Base-by-base conservation (phyloP, 2,888 invertebrate genomes). In the Metopia argyrocephala region DNA sequence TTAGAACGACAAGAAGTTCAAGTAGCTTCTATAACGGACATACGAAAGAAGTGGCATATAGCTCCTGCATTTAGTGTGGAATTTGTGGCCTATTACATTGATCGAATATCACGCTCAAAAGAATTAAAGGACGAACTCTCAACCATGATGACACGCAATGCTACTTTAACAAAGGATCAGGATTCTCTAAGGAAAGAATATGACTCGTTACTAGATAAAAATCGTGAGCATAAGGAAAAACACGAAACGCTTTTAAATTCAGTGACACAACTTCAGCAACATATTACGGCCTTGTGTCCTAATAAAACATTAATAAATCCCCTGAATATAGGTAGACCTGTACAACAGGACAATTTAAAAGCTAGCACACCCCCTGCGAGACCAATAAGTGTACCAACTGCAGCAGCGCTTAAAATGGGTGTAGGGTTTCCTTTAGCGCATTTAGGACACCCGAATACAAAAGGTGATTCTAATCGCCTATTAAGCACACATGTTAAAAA, bases 31-130 rank as follows among this genome's bases (percentile, higher is more conserved):
- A 90, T 97, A 20, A 94, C 94, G 4, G 98, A 98, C 87, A 94
- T 97, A 5, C 93, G 96, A 9, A 96, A 97, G 85, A 97, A 98
- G 85, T 97, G 97, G 96, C 97, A 98, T 90, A 95, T 98, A 80
- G 94, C 96, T 0, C 97, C 98, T 0, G 97, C 98, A 0, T 97
- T 98, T 88, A 96, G 96, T 59, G 96, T 97, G 0, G 98, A 98
- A 90, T 99, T 97, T 89, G 95, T 98, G 64, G 96, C 96, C 0
- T 98, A 98, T 90, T 98, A 96, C 89, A 91, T 97, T 73, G 98
- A 98, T 89, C 92, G 98, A 25, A 96, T 97, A 88, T 93, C 94
- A 4, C 92, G 97, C 15, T 94, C 97, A 74, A 93, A 94, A 4
- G 94, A 94, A 15, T 93, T 98, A 91, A 94, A 96, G 85, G 92